Base-by-base conservation (phyloP, 2,888 invertebrate species). In the Lepidochrysops patricia region DNA sequence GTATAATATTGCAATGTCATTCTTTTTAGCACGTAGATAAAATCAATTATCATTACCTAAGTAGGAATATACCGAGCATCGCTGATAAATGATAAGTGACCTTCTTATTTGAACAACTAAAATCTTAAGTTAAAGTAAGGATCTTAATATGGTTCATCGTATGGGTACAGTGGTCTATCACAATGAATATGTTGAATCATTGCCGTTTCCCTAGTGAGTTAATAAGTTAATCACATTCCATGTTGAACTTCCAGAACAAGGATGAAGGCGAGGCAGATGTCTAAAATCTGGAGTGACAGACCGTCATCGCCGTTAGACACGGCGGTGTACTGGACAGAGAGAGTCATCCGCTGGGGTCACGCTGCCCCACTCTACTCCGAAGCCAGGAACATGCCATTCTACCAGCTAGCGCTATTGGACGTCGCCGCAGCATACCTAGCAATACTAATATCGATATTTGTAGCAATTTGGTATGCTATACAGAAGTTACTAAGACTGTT, bases 291-390 rank as follows among this genome's bases (percentile, higher is more conserved):
- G 82, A 81, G 79, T 19, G 88, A 91, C 70, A 80, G 92, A 2
- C 82, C 84, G 59, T 76, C 79, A 12, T 73, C 85, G 4, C 91
- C 92, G 0, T 64, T 92, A 26, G 89, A 91, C 60, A 90, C 89
- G 0, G 91, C 92, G 0, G 78, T 91, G 0, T 92, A 90, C 80
- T 91, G 91, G 85, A 84, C 90, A 29, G 92, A 92, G 63, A 79
- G 92, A 61, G 84, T 91, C 25, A 74, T 91, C 34, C 73, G 87
- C 19, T 89, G 88, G 86, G 86, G 89, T 0, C 68, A 73, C 57
- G 64, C 67, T 1, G 78, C 82, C 13, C 77, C 75, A 0, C 72
- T 87, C 0, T 76, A 83, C 65, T 76, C 84, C 0, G 56, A 70
- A 1, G 72, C 85, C 0, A 74, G 79, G 57, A 75, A 88, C 60